Conservation (phyloP, 2,797 vertebrate genomes). For the Loris lydekkerianus region DNA sequence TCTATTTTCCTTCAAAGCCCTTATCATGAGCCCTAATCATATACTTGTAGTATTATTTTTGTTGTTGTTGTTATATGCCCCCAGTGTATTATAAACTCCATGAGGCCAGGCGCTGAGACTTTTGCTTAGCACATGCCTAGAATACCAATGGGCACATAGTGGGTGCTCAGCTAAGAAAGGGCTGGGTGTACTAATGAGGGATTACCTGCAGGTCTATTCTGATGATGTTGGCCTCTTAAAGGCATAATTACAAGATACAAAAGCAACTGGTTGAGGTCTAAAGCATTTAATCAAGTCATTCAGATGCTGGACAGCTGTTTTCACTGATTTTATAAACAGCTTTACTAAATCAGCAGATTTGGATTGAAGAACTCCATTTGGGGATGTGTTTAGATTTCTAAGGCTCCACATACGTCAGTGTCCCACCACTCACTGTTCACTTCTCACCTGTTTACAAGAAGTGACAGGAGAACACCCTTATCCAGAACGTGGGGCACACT, state of each 20-base stretch:
- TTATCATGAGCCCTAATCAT: neutral
- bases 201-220: conserved; percentile 26
- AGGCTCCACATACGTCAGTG: neutral
- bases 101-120: neutral
- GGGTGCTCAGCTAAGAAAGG: neutral
- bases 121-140: neutral
- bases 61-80: neutral
- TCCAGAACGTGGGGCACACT: neutral
- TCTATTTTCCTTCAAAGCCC: neutral
- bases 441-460: neutral
- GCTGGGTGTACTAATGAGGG: neutral
- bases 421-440: neutral
- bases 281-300: conserved; percentile 56
- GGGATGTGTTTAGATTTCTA: neutral
- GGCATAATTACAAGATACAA: conserved; percentile 40
- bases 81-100: neutral
- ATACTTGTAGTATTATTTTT: neutral
- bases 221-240: neutral
- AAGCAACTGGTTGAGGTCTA: conserved; percentile 42
- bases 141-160: neutral
- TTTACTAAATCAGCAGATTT: conserved; percentile 41
- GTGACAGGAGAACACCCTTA: neutral
- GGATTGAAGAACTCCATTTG: neutral
- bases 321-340: conserved; percentile 18
- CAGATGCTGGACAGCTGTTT: conserved; percentile 12